Conservation (phyloP, 2,113 vertebrate genomes). For the Herpailurus yagouaroundi region DNA sequence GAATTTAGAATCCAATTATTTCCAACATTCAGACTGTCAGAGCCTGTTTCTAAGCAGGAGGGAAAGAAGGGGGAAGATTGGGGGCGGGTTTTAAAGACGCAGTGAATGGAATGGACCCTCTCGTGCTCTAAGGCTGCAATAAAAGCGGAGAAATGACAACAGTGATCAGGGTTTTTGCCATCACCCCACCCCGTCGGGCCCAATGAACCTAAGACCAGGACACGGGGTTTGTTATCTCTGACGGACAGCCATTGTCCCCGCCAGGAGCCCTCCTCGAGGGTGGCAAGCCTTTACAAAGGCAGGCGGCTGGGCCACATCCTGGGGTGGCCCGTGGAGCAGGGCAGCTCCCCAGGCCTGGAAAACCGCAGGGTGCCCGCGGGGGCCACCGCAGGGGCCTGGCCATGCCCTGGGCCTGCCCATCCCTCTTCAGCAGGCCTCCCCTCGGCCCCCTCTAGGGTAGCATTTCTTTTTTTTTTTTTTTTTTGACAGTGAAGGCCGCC, state of each 20-base stretch:
- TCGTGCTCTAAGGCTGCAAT: slow-evolving; percentile 63
- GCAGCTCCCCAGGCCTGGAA: not conserved
- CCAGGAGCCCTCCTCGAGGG: not conserved
- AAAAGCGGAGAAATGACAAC: slow-evolving; percentile 74
- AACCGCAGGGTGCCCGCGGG: not conserved
- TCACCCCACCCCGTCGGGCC: slow-evolving; percentile 15
- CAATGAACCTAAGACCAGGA: not conserved
- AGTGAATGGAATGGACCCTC: slow-evolving; percentile 70
- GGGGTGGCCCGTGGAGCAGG: not conserved
- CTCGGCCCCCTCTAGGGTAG: not conserved
- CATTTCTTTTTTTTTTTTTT: not conserved
- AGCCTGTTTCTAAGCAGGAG: slow-evolving; percentile 65
- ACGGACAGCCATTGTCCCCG: not conserved
- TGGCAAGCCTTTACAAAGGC: not conserved
- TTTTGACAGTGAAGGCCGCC: not conserved
- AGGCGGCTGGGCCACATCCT: not conserved
- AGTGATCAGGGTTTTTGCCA: slow-evolving; percentile 75
- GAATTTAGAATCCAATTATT: slow-evolving; percentile 97
- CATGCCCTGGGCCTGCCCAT: not conserved
- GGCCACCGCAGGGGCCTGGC: not conserved
- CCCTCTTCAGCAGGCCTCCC: not conserved
- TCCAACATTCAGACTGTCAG: slow-evolving; percentile 91
- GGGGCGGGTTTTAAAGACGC: slow-evolving; percentile 79
- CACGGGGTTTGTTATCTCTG: not conserved
- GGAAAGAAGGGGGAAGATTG: not conserved